A percentile compares a stretch with the other conserved stretches of the same genome.
Conservation (phyloP, 1,140 invertebrate genomes). For the Bombus pascuorum region DNA sequence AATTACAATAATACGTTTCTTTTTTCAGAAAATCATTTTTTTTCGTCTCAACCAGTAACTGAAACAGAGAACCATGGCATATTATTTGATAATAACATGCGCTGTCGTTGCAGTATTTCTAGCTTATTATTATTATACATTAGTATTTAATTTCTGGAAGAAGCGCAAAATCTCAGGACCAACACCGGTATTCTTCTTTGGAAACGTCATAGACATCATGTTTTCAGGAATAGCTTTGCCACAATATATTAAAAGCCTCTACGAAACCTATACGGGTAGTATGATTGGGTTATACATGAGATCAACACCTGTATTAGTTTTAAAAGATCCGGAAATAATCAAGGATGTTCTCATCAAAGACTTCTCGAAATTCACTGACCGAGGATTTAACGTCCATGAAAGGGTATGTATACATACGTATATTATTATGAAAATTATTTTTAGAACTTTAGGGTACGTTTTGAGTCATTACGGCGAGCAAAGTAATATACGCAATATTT, state of each 20-base stretch:
- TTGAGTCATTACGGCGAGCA: not conserved
- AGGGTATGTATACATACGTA: not conserved
- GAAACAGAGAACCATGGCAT: too few relatives aligned
- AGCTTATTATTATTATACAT: not conserved
- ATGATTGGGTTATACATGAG: conserved; percentile 78
- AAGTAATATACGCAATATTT: too few relatives aligned
- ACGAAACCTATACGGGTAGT: conserved; percentile 67
- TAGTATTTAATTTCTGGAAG: not conserved
- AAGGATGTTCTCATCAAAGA: conserved; percentile 81
- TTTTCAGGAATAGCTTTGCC: conserved; percentile 44
- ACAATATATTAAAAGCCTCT: conserved; percentile 40
- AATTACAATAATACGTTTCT: too few relatives aligned
- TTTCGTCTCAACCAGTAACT: too few relatives aligned
- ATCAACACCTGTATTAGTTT: conserved; percentile 70
- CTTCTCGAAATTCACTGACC: conserved; percentile 79
- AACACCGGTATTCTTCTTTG: not conserved
- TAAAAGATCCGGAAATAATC: conserved; percentile 80
- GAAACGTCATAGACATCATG: conserved; percentile 27
- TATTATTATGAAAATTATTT: too few relatives aligned
- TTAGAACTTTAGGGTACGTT: not conserved
- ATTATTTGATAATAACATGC: not conserved
- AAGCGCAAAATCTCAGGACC: not conserved
- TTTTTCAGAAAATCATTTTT: too few relatives aligned
- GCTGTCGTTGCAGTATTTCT: not conserved
- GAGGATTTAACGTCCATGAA: conserved; percentile 60